Base-by-base conservation (phyloP, 2,888 invertebrate genomes). In the Tridacna gigas region DNA sequence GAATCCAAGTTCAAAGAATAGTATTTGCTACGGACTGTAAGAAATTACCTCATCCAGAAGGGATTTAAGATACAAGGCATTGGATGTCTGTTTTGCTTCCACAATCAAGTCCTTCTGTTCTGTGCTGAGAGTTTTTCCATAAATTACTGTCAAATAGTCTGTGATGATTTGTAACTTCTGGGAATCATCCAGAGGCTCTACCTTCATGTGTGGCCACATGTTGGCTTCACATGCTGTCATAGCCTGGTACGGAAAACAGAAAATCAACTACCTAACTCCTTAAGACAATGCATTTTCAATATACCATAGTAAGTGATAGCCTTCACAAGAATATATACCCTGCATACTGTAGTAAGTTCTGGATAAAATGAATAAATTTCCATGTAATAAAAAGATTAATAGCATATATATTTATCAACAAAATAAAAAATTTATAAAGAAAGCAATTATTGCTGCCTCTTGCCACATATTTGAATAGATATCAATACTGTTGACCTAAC, bases 41-140 rank as follows among this genome's bases (percentile, higher is more conserved):
- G 47, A 12, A n/a, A 7, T 65, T 74, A 92, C 92, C 90, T 92
- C 92, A 86, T 92, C 92, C 12, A 92, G 85, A 12, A 92, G 82
- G 5, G 91, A 90, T 13, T 89, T 88, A 22, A 92, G 88, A 77
- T 91, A 92, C 45, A 92, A 86, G 12, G 92, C 90, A 77, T 92
- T 92, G 71, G 91, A 88, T 0, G 91, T 92, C 85, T 92, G 91
- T 26, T 85, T 78, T 9, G 91, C 86, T n/a, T 86, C 79, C 15
- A 92, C 88, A 15, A 92, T 89, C 88, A 91, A 71, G 12, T 87
- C 81, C 75, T 90, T 92, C 88, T 92, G 92, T 13, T 91, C 90
- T 13, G 82, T 77, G 61, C 80, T 89, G 75, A 92, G 84, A 2
- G 90, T 91, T 77, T 92, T 92, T 12, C 90, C 89, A 77, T 92